These are phyloP conservation scores for Myxocyprinus asiaticus DNA, from an alignment of 2,113 vertebrate genomes.

Conservation along the genomic window DNA sequence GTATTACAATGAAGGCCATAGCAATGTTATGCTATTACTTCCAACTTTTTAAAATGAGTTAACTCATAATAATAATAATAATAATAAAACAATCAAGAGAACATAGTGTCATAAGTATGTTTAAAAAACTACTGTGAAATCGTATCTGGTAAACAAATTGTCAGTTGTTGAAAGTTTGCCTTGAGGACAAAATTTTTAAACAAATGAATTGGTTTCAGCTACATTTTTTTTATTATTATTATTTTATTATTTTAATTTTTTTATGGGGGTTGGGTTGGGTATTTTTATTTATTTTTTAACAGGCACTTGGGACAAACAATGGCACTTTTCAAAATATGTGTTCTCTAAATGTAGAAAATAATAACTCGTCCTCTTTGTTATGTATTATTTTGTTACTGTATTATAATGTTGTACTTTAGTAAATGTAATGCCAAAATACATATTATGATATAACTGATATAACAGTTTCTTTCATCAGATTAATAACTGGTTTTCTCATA, in stretches of 20 bases:
- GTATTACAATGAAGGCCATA: not conserved
- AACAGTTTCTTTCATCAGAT: not conserved
- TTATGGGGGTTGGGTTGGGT: too few relatives aligned
- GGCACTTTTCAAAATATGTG: not conserved
- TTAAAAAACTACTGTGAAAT: not conserved
- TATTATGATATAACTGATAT: not conserved
- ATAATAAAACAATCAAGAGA: not conserved
- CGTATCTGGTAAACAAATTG: not conserved
- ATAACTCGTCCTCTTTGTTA: not conserved
- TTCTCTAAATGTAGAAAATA: not conserved
- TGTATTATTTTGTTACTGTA: not conserved
- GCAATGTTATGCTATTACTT: not conserved
- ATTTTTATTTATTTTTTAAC: too few relatives aligned
- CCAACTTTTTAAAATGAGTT: not conserved
- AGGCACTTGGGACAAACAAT: too few relatives aligned
- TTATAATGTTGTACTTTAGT: not conserved
- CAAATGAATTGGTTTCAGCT: not conserved
- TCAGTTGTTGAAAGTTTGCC: not conserved
- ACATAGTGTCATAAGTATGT: not conserved
- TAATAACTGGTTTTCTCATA: not conserved
- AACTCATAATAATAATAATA: not conserved
- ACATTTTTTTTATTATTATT: too few relatives aligned
- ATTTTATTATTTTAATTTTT: too few relatives aligned
- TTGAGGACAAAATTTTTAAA: not conserved
- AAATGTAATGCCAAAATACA: not conserved